Evolutionary conservation across 2,888 invertebrate species (phyloP), one percentile per base, ranked within the genome.

Genomic region (Plagodis pulveraria): DNA sequence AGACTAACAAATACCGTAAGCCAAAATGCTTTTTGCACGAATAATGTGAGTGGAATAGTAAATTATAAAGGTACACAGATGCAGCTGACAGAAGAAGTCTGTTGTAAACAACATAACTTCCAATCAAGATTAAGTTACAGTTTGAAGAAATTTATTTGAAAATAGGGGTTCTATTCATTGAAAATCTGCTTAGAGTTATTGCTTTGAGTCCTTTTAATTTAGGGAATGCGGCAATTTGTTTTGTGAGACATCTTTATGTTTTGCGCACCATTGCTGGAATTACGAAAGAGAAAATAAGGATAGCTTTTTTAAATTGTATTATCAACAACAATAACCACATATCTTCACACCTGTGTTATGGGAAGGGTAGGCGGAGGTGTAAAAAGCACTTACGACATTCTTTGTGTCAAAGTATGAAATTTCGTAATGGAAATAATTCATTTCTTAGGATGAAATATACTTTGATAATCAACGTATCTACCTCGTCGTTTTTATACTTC

Each of bases 201-300:
- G 22, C 41, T 44, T 43, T 50, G 36, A 50, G 41, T 34, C 52
- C 52, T 45, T 56, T 50, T 56, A 52, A 58, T 56, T 53, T 47
- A 33, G 12, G 42, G 12, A 35, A 53, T 22, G 11, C n/a, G 44
- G 50, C 53, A 56, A 38, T 56, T 56, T 62, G 41, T 58, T 55
- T 52, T 34, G n/a, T 34, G 22, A 49, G 51, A 53, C 53, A 50
- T 52, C 47, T 49, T 52, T 53, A 56, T 36, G 55, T 47, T 46
- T 44, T 43, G 51, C 53, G 46, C 47, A 46, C 32, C 45, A 36
- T 45, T 32, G 48, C 58, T 35, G 63, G 43, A 52, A 50, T 54
- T 44, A 41, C 36, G 43, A 32, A 49, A 36, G 44, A 38, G 41
- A 12, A 22, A 45, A 44, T 10, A 32, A 33, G 32, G 6, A 9